Percentiles rank a stretch among this genome's conserved stretches.
Conservation (phyloP, 2,888 invertebrate species). For the Dorcus hopei region DNA sequence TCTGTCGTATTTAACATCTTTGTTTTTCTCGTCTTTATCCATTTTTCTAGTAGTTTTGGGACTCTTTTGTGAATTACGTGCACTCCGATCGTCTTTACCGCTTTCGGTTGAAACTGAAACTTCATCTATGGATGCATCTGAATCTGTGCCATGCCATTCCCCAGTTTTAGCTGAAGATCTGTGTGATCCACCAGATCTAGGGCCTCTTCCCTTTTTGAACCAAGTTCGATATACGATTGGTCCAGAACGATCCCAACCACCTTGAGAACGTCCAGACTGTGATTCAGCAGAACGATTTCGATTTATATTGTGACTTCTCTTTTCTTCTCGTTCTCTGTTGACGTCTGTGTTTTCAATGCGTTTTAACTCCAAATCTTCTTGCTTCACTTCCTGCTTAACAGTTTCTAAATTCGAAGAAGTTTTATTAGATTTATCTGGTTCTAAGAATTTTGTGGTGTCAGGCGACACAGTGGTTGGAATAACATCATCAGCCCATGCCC, state of each 20-base stretch:
- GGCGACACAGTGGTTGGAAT: slow-evolving; percentile 38
- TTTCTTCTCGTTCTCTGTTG: slow-evolving; percentile 25
- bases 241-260: slow-evolving; percentile 46
- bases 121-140: slow-evolving; percentile 74
- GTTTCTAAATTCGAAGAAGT: not conserved
- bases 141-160: slow-evolving; percentile 63
- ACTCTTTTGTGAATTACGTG: slow-evolving; percentile 50
- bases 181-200: slow-evolving; percentile 44
- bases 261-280: slow-evolving; percentile 43
- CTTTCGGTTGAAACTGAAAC: slow-evolving; percentile 57
- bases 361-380: slow-evolving; percentile 19
- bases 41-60: slow-evolving; percentile 52
- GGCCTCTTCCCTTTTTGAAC: slow-evolving; percentile 42
- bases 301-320: slow-evolving; percentile 42
- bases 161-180: slow-evolving; percentile 48
- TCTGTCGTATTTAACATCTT: slow-evolving; percentile 46
- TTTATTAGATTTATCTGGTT: slow-evolving; percentile 46
- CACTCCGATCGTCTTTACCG: slow-evolving; percentile 55
- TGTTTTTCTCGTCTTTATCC: slow-evolving; percentile 61
- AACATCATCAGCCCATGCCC: slow-evolving; percentile 51
- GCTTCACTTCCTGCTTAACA: slow-evolving; percentile 6
- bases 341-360: slow-evolving; percentile 45
- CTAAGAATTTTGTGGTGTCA: slow-evolving; percentile 48
- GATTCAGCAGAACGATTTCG: slow-evolving; percentile 46
- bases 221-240: slow-evolving; percentile 29